Evolutionary conservation across 2,797 vertebrate genomes (phyloP).

Genomic region (Gastrophryne carolinensis): DNA sequence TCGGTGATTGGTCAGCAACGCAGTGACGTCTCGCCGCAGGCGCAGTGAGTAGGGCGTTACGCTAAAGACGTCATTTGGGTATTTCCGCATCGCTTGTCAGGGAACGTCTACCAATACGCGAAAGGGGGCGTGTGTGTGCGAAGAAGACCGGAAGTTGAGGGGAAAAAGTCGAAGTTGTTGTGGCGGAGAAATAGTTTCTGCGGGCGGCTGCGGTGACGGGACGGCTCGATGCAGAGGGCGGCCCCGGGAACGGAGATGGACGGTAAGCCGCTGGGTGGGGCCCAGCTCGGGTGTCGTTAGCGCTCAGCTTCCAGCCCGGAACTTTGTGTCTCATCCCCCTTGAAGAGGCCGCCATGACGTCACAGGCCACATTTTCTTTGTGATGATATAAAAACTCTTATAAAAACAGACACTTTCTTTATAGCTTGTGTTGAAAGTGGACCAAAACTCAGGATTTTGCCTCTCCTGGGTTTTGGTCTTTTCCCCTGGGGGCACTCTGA

Average conservation of each 20-base stretch:
- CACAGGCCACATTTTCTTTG: background rate
- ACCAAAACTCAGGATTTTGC: too few species aligned
- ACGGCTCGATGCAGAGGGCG: background rate
- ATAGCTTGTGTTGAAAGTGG: too few species aligned
- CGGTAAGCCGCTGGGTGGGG: background rate
- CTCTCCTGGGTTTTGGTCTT: too few species aligned
- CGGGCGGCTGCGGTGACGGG: background rate
- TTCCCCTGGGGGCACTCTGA: too few species aligned
- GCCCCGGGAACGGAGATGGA: background rate
- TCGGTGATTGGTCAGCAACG: background rate
- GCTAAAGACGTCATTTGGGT: conserved; percentile 26
- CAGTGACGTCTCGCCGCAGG: background rate
- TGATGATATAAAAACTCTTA: too few species aligned
- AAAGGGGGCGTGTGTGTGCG: conserved; percentile 12
- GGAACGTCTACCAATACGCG: conserved; percentile 14
- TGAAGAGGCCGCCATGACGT: background rate
- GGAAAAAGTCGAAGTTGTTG: background rate
- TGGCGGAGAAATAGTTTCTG: background rate
- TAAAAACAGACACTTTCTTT: too few species aligned
- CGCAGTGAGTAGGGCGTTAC: conserved; percentile 8
- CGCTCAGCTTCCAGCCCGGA: background rate
- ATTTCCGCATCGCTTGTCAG: conserved; percentile 31
- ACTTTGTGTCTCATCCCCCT: background rate
- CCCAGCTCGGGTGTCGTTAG: background rate
- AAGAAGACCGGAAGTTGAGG: background rate